Percentiles rank a stretch among this genome's conserved stretches.
Evolutionary conservation across 2,888 invertebrate genomes (phyloP).

Genomic region (Drosophila meridionalis): DNA sequence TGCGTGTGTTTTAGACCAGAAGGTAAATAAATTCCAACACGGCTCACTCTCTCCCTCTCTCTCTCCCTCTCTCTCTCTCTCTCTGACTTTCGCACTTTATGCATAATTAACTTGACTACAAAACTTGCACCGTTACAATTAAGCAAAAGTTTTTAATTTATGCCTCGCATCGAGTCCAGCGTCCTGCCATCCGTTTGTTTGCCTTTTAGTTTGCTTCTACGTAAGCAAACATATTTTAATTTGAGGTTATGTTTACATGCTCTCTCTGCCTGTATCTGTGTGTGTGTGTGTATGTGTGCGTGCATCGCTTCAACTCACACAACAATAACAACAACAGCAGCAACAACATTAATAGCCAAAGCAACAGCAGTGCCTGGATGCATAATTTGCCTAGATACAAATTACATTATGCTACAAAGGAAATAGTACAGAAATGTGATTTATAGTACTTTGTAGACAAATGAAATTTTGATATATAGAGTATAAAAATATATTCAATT

Average conservation of each 20-base stretch:
- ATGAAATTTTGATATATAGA: too few species aligned
- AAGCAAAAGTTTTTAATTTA: conserved; percentile 59
- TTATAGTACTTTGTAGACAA: background rate
- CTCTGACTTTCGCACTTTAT: conserved; percentile 49
- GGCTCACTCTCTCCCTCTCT: conserved; percentile 3
- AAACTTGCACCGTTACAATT: conserved; percentile 50
- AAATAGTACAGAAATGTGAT: background rate
- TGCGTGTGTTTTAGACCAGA: conserved; percentile 62
- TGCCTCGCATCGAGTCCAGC: conserved; percentile 41
- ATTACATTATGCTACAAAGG: conserved; percentile 35
- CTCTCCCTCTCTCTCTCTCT: conserved; percentile 9
- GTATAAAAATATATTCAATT: too few species aligned
- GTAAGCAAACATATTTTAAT: conserved; percentile 76
- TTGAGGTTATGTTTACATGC: conserved; percentile 77
- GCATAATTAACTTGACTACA: conserved; percentile 73
- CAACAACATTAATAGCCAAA: conserved; percentile 36
- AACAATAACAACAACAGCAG: conserved; percentile 43
- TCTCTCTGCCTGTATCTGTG: background rate
- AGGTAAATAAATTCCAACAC: conserved; percentile 68
- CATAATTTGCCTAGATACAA: conserved; percentile 34
- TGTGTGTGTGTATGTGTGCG: conserved; percentile 11
- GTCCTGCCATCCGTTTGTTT: conserved; percentile 54
- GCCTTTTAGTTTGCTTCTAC: conserved; percentile 53
- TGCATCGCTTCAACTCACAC: conserved; percentile 62
- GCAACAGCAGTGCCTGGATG: conserved; percentile 33